phyloP scores from a whole-genome alignment of 1,140 invertebrate genomes.

The Dendrolimus kikuchii region DNA sequence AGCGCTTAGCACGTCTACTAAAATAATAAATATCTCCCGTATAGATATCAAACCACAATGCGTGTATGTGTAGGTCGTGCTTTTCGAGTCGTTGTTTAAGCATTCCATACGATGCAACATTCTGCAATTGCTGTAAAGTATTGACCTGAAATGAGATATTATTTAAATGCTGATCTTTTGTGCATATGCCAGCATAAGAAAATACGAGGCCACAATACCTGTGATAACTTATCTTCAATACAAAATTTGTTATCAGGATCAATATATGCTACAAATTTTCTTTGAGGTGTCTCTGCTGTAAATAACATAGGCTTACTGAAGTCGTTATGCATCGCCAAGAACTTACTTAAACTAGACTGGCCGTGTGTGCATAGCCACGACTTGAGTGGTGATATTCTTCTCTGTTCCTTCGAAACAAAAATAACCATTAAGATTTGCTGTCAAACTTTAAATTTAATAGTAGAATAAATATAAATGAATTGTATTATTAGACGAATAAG shows the following conservation, averaged over 20 bases:
- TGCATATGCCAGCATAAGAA: not conserved
- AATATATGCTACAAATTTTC: conserved; percentile 94
- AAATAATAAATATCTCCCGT: conserved; percentile 97
- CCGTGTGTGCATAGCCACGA: conserved; percentile 95
- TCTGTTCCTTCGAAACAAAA: conserved; percentile 75
- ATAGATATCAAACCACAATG: conserved; percentile 98
- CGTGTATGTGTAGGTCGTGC: conserved; percentile 91
- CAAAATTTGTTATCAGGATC: conserved; percentile 93
- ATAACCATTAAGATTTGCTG: no score
- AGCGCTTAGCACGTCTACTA: conserved; percentile 86
- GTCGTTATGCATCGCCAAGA: conserved; percentile 81
- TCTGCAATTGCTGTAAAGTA: conserved; percentile 93
- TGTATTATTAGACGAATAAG: no score
- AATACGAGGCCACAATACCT: conserved; percentile 71
- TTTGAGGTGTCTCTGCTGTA: conserved; percentile 87
- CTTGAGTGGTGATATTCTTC: conserved; percentile 88
- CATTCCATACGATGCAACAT: conserved; percentile 95
- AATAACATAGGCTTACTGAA: conserved; percentile 86
- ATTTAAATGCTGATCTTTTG: conserved; percentile 4
- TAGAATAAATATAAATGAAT: no score
- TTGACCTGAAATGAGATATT: conserved; percentile 81
- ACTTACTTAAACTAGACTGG: conserved; percentile 85
- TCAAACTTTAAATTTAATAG: no score
- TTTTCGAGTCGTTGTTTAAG: conserved; percentile 86
- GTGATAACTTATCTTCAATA: conserved; percentile 93